Evolutionary conservation across 2,797 vertebrate genomes (phyloP).

Genomic region (Borostomias antarcticus): DNA sequence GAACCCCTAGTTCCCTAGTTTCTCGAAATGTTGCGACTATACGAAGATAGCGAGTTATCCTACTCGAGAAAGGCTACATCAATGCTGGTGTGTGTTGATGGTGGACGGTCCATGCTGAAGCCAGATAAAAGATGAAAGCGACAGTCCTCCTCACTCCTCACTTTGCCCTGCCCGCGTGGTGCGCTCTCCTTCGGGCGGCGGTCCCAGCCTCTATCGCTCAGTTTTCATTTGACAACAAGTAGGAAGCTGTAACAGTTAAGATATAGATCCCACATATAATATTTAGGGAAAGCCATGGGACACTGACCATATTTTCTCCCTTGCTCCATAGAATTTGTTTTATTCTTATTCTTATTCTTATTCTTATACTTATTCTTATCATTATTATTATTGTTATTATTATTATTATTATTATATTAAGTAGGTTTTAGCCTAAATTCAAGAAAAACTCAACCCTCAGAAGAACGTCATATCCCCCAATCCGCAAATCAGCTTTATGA

Average conservation of each 20-base stretch:
- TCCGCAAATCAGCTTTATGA: no score
- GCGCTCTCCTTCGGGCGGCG: constrained; percentile 49
- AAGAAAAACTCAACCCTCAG: no score
- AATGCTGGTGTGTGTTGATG: constrained; percentile 38
- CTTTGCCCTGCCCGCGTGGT: constrained; percentile 39
- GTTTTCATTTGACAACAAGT: constrained; percentile 48
- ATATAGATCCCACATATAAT: constrained; percentile 4
- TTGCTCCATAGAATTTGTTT: constrained; percentile 7
- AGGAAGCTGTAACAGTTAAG: constrained; percentile 45
- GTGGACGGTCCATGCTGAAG: constrained; percentile 36
- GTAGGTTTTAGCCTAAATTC: no score
- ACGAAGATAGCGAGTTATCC: constrained; percentile 1
- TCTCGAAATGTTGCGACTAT: constrained; percentile 1
- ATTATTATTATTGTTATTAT: no score
- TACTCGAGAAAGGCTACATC: constrained; percentile 28
- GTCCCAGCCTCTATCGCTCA: constrained; percentile 35
- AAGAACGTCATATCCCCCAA: no score
- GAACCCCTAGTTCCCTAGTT: constrained; percentile 34
- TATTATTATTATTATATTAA: no score
- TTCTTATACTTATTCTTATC: no score
- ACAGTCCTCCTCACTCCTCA: constrained; percentile 32
- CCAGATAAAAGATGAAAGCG: constrained; percentile 58
- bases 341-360: no score
- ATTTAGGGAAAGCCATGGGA: neutral
- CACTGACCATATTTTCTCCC: neutral